Conservation (phyloP, 2,888 invertebrate genomes). For the Pherbina coryleti region DNA sequence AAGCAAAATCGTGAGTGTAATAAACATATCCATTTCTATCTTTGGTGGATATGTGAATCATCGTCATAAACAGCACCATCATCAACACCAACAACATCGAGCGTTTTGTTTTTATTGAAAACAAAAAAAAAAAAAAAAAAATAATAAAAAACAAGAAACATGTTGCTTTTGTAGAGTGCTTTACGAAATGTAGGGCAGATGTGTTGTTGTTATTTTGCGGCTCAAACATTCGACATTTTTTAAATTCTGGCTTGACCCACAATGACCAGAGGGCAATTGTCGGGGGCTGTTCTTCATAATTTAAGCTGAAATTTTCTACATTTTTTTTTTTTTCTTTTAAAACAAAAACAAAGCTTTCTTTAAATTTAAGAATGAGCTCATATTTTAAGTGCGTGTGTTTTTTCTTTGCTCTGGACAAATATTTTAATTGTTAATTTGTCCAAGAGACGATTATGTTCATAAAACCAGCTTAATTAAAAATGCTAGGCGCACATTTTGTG, state of each 20-base stretch:
- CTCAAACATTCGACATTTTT: not conserved
- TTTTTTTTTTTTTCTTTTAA: not conserved
- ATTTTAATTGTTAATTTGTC: not conserved
- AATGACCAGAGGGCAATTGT: no score
- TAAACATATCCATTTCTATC: not conserved
- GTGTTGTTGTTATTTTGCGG: no score
- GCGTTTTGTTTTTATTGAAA: no score
- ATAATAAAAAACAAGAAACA: no score
- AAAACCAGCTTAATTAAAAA: not conserved
- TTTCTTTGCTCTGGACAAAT: not conserved
- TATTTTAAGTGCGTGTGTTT: not conserved
- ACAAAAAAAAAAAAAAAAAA: no score
- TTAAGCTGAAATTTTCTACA: no score
- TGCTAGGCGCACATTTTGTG: not conserved
- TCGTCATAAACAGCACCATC: not conserved
- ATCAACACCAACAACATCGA: no score
- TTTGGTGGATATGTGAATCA: slow-evolving; percentile 16
- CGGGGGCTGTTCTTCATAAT: no score
- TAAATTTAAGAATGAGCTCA: not conserved
- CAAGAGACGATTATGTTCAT: no score
- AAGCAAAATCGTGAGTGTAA: not conserved
- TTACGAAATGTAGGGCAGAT: no score
- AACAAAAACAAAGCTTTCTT: not conserved
- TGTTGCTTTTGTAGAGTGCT: no score
- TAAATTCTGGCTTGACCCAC: not conserved